These are phyloP conservation scores for Eufriesea mexicana DNA, from an alignment of 1,140 invertebrate species.

Conservation along the genomic window DNA sequence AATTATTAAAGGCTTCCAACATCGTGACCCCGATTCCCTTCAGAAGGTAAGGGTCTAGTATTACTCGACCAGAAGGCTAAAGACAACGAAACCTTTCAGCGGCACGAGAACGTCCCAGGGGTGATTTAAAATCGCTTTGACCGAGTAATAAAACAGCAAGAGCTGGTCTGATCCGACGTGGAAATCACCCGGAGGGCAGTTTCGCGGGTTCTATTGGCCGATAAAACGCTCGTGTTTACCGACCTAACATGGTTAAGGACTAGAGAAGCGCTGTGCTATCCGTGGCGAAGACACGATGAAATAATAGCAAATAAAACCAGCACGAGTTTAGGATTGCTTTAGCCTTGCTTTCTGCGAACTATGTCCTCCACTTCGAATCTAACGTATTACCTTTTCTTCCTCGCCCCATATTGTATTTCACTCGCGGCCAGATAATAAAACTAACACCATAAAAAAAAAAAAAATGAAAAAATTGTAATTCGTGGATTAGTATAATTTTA, in stretches of 20 bases:
- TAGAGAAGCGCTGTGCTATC: conserved; percentile 2
- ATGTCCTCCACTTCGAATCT: not conserved
- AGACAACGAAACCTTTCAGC: conserved; percentile 31
- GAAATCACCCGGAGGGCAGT: conserved; percentile 23
- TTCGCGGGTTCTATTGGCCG: conserved; percentile 38
- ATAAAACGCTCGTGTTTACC: conserved; percentile 51
- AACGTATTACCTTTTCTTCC: not conserved
- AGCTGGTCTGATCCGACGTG: not conserved
- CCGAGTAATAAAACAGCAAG: conserved; percentile 38
- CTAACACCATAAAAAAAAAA: no score
- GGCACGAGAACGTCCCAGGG: conserved; percentile 22
- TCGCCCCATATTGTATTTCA: no score
- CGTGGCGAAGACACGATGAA: conserved; percentile 7
- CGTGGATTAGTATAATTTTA: no score
- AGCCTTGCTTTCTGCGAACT: not conserved
- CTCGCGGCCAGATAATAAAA: no score
- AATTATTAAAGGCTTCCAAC: conserved; percentile 11
- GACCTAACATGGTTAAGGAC: conserved; percentile 42
- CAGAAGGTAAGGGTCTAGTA: not conserved
- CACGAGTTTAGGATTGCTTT: not conserved
- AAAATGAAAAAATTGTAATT: no score
- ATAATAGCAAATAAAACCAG: conserved; percentile 51
- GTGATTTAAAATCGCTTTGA: conserved; percentile 51
- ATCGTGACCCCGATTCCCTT: conserved; percentile 24
- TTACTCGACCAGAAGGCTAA: not conserved